phyloP scores from a whole-genome alignment of 2,888 invertebrate species.

The Melieria picta region DNA sequence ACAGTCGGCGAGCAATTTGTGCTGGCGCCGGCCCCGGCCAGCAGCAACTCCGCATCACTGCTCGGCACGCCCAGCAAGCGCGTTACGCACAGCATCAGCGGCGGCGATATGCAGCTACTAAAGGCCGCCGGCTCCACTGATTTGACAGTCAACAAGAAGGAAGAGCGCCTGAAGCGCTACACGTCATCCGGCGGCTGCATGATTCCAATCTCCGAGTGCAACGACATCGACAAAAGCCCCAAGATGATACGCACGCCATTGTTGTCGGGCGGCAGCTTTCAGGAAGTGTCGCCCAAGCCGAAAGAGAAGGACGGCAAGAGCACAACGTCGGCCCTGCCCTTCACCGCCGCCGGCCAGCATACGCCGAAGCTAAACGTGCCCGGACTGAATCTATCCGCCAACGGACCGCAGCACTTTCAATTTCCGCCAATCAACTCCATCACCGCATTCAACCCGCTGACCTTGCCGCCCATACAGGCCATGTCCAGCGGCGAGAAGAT shows the following conservation, averaged over 20 bases:
- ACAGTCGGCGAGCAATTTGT: constrained; percentile 32
- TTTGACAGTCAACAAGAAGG: constrained; percentile 68
- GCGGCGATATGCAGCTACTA: constrained; percentile 54
- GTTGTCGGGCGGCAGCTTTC: constrained; percentile 84
- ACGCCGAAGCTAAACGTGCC: constrained; percentile 69
- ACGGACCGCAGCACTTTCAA: constrained; percentile 68
- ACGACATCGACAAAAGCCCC: constrained; percentile 74
- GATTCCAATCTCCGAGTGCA: constrained; percentile 72
- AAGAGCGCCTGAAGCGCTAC: constrained; percentile 58
- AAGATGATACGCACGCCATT: constrained; percentile 84
- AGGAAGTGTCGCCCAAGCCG: constrained; percentile 65
- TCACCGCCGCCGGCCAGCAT: constrained; percentile 59
- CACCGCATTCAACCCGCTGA: constrained; percentile 77
- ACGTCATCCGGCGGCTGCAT: constrained; percentile 64
- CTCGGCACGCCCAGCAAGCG: constrained; percentile 27
- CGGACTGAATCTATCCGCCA: constrained; percentile 68
- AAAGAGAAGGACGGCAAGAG: constrained; percentile 47
- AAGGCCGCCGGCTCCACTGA: constrained; percentile 76
- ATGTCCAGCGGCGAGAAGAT: constrained; percentile 70
- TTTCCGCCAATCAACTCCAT: constrained; percentile 77
- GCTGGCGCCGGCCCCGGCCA: constrained; percentile 6
- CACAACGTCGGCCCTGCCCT: constrained; percentile 39
- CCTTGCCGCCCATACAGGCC: constrained; percentile 70
- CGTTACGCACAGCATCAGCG: constrained; percentile 37
- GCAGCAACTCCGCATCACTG: background rate